phyloP scores from a whole-genome alignment of 2,797 vertebrate species.

The Phyllotis vaccarum region DNA sequence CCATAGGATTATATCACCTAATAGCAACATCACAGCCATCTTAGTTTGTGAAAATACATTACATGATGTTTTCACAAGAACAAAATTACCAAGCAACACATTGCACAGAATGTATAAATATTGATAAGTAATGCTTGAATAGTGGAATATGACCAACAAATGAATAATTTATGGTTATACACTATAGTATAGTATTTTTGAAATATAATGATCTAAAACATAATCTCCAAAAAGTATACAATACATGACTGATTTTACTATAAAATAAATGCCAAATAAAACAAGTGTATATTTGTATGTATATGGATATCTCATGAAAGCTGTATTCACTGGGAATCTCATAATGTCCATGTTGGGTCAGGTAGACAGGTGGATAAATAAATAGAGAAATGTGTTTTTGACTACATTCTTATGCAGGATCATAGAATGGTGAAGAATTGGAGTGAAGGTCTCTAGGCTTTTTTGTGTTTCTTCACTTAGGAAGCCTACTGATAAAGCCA shows the following conservation, averaged over 20 bases:
- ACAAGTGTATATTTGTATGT: background rate
- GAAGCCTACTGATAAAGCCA: background rate
- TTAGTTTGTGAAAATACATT: background rate
- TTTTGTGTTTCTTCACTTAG: background rate
- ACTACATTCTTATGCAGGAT: background rate
- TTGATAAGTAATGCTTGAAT: background rate
- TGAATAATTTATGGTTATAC: background rate
- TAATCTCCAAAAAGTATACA: background rate
- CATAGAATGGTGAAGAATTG: background rate
- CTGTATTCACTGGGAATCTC: background rate
- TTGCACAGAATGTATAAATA: background rate
- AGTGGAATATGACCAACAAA: background rate
- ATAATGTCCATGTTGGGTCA: background rate
- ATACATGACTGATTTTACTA: background rate
- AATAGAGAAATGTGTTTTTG: background rate
- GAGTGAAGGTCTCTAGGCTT: background rate
- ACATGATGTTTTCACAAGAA: background rate
- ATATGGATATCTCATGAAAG: background rate
- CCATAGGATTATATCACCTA: background rate
- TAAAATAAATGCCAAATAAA: slow-evolving; percentile 46
- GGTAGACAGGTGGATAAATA: background rate
- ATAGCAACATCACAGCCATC: background rate
- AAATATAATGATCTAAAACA: background rate
- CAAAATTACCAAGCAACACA: background rate
- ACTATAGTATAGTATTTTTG: background rate